phyloP scores from a whole-genome alignment of 1,140 invertebrate genomes.

The Ruditapes philippinarum region DNA sequence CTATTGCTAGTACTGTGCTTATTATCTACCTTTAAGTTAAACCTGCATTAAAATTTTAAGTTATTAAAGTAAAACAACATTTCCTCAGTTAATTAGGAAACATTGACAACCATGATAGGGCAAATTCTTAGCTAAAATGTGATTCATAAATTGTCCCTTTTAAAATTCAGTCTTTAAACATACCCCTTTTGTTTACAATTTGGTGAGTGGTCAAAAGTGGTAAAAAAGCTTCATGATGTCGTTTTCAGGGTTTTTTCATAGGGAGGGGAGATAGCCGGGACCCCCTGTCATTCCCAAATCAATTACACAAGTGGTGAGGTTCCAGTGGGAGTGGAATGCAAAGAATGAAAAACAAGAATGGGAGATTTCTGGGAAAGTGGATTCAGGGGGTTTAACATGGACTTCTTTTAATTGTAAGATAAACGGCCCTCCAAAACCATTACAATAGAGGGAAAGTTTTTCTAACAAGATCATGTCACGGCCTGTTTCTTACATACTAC shows the following conservation, averaged over 20 bases:
- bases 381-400: conserved; percentile 99
- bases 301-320: conserved; percentile 99
- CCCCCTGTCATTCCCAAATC: conserved; percentile 99
- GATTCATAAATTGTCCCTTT: too few species aligned
- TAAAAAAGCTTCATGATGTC: conserved; percentile 99
- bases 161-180: neutral
- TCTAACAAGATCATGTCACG: conserved; percentile 99
- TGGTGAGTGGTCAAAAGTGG: conserved; percentile 97
- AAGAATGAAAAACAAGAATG: conserved; percentile 99
- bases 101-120: too few species aligned
- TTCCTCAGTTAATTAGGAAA: too few species aligned
- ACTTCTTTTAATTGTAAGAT: conserved; percentile 99
- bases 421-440: conserved; percentile 98
- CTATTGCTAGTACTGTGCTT: too few species aligned
- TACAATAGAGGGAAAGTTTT: conserved; percentile 99
- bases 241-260: conserved; percentile 98
- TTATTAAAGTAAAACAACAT: too few species aligned
- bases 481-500: conserved; percentile 99
- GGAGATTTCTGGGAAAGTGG: conserved; percentile 99
- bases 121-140: too few species aligned
- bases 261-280: conserved; percentile 99
- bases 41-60: too few species aligned
- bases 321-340: conserved; percentile 99
- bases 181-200: conserved; percentile 95
- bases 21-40: too few species aligned